Evolutionary conservation across 2,113 vertebrate genomes (phyloP).

Genomic region (Scartelaos histophorus): DNA sequence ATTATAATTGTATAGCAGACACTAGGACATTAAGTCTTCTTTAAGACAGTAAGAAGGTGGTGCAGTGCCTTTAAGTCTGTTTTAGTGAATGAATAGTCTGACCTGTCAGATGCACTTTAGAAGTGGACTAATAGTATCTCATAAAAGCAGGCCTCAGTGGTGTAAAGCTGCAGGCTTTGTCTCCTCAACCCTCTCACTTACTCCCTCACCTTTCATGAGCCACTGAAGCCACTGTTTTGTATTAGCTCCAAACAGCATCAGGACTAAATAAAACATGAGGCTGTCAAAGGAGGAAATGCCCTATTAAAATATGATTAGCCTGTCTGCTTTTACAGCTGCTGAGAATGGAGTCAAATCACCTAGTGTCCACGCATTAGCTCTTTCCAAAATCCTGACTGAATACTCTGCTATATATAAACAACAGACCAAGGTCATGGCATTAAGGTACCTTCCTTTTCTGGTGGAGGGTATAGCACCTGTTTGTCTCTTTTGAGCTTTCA

Average conservation of each 20-base stretch:
- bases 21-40: no score
- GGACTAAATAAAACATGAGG: constrained; percentile 2
- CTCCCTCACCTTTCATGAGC: constrained; percentile 1
- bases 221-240: not conserved
- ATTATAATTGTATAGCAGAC: no score
- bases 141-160: not conserved
- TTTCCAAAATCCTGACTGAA: not conserved
- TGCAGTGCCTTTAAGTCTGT: no score
- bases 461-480: no score
- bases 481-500: no score
- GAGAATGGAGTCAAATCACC: not conserved
- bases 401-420: not conserved
- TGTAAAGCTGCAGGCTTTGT: not conserved
- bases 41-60: no score
- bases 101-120: no score
- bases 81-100: no score
- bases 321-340: not conserved
- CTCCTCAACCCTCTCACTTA: not conserved
- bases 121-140: not conserved
- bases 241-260: not conserved
- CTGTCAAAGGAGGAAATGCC: constrained; percentile 1
- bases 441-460: not conserved
- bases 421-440: not conserved
- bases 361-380: not conserved
- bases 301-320: not conserved